Evolutionary conservation across 2,888 invertebrate genomes (phyloP).

Genomic region (Pollenia labialis): DNA sequence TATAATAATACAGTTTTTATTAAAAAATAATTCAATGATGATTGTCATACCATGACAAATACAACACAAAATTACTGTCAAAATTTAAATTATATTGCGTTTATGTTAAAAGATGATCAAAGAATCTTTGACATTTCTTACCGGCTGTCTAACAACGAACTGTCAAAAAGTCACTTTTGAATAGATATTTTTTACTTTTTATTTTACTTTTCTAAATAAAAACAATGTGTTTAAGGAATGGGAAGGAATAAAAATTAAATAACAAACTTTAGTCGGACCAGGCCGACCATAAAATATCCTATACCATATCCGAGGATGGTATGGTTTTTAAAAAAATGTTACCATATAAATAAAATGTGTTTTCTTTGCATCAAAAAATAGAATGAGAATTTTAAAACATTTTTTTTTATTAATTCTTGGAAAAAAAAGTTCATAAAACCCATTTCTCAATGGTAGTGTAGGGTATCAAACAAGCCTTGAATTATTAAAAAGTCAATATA

Average conservation of each 20-base stretch:
- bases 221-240: slow-evolving; percentile 17
- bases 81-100: slow-evolving; percentile 33
- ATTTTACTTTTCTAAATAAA: slow-evolving; percentile 29
- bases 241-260: no score
- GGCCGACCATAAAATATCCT: no score
- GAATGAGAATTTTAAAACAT: no score
- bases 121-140: slow-evolving; percentile 64
- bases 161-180: slow-evolving; percentile 62
- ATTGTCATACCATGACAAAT: slow-evolving; percentile 24
- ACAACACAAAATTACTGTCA: slow-evolving; percentile 53
- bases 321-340: no score
- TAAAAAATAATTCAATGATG: slow-evolving; percentile 25
- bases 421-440: no score
- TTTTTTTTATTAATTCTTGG: no score
- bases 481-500: slow-evolving; percentile 39
- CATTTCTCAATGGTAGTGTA: no score
- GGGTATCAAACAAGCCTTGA: slow-evolving; percentile 28
- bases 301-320: no score
- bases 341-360: no score
- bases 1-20: neutral
- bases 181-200: slow-evolving; percentile 14
- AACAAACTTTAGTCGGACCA: no score
- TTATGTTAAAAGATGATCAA: slow-evolving; percentile 55
- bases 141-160: slow-evolving; percentile 66
- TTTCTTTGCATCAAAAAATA: no score